Evolutionary conservation across 1,140 invertebrate species (phyloP).

Genomic region (Macrobrachium nipponense): DNA sequence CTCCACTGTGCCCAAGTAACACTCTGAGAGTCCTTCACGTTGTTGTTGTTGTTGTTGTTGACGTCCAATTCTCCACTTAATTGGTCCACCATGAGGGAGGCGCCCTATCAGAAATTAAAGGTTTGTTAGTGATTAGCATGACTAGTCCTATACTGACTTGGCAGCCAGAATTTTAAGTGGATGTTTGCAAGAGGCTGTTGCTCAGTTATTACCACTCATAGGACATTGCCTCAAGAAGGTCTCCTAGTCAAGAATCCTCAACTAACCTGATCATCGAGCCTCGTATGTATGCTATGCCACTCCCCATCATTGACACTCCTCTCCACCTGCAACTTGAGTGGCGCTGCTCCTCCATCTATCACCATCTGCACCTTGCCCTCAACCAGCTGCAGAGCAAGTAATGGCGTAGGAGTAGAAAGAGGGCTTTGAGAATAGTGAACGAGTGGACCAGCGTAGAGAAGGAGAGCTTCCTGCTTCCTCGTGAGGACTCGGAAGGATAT

Average conservation of each 20-base stretch:
- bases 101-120: no score
- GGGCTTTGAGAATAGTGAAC: not conserved
- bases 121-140: no score
- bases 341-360: not conserved
- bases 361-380: not conserved
- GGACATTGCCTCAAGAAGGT: not conserved
- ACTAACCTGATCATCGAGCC: not conserved
- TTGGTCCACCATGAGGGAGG: no score
- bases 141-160: no score
- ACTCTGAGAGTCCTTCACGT: not conserved
- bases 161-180: no score
- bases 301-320: not conserved
- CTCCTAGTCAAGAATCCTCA: not conserved
- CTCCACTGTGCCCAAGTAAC: not conserved
- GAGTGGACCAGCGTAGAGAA: constrained; percentile 7
- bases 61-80: no score
- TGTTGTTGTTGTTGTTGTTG: no score
- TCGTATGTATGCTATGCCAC: constrained; percentile 9
- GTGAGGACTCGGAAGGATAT: constrained; percentile 25
- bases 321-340: not conserved
- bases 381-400: constrained; percentile 7
- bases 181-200: not conserved
- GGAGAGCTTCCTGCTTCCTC: not conserved
- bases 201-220: not conserved
- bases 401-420: not conserved